Evolutionary conservation across 1,140 invertebrate genomes (phyloP), one percentile per base, ranked within the genome.

Genomic region (Xylocopa sonorina): DNA sequence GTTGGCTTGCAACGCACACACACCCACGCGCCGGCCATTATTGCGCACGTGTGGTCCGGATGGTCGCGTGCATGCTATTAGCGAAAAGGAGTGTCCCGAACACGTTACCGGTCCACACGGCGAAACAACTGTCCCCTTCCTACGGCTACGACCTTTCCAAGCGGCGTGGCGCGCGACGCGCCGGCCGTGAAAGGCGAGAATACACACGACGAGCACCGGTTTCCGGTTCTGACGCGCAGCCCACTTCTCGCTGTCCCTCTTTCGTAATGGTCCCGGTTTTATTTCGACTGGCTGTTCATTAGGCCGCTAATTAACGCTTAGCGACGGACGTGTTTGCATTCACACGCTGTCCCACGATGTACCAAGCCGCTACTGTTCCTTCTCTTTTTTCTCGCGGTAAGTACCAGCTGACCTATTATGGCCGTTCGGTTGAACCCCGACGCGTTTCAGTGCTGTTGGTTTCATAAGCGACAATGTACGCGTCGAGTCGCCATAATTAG

Each of bases 11-110:
- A 68, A 43, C 32, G 51, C 29, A 57, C 80, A 81, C 81, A 88
- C 86, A 81, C 88, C 82, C 87, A 88, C 87, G 85, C 85, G 80
- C 72, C 85, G 86, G 84, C 88, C 88, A 90, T 91, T 92, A 92
- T 89, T 88, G 88, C 87, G 87, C 90, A 90, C 91, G 91, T 92
- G 91, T 92, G 91, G 91, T 91, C 91, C 88, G 87, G 87, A 91
- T 90, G 91, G 90, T 91, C 90, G 90, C 90, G 91, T 92, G 91
- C 89, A 89, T 88, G 89, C 89, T 91, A 92, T 92, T 92, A 92
- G 89, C 88, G 83, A 89, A 89, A 91, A 91, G 87, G 81, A 91
- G 87, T 82, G 83, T 86, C 81, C 80, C 78, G 72, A 82, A 64
- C 38, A 50, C 60, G 58, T 60, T 46, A 71, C 55, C 60, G 81